Percentiles rank a stretch among this genome's conserved stretches.
These are phyloP conservation scores for Ranitomeya imitator DNA, from an alignment of 2,113 vertebrate species.

Conservation along the genomic window DNA sequence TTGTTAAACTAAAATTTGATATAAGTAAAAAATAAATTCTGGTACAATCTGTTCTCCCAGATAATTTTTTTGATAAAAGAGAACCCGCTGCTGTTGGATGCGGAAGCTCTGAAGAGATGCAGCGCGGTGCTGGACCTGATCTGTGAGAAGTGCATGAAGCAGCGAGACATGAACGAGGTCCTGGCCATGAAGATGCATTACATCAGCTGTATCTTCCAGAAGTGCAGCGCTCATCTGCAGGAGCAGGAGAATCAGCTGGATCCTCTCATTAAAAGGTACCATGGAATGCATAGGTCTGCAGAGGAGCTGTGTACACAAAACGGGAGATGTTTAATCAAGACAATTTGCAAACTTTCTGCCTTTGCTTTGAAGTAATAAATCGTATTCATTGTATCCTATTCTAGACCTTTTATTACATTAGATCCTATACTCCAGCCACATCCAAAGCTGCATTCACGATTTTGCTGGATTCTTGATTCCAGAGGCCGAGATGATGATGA, in stretches of 20 bases:
- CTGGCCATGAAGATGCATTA: slow-evolving; percentile 99
- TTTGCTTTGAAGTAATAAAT: neutral
- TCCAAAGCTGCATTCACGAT: no score
- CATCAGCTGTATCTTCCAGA: slow-evolving; percentile 91
- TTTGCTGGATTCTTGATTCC: no score
- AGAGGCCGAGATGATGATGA: no score
- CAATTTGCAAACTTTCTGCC: neutral
- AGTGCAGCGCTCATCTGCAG: slow-evolving; percentile 84
- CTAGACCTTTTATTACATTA: no score
- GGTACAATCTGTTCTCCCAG: slow-evolving; percentile 65
- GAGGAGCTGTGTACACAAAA: neutral
- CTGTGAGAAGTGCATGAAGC: slow-evolving; percentile 96
- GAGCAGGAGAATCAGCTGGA: slow-evolving; percentile 89
- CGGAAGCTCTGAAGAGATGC: slow-evolving; percentile 85
- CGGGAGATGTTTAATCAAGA: neutral
- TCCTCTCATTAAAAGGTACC: slow-evolving; percentile 86
- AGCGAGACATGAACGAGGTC: slow-evolving; percentile 98
- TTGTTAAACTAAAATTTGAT: no score
- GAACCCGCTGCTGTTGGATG: slow-evolving; percentile 87
- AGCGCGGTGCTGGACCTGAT: slow-evolving; percentile 92
- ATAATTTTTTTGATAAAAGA: slow-evolving; percentile 91
- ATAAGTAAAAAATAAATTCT: neutral
- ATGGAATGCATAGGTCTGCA: neutral
- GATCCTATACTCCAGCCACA: no score
- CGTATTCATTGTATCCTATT: no score